A percentile compares a stretch with the other conserved stretches of the same genome.
These are phyloP conservation scores for Acrossocheilus wenchowensis DNA, from an alignment of 2,797 vertebrate species.

Conservation along the genomic window DNA sequence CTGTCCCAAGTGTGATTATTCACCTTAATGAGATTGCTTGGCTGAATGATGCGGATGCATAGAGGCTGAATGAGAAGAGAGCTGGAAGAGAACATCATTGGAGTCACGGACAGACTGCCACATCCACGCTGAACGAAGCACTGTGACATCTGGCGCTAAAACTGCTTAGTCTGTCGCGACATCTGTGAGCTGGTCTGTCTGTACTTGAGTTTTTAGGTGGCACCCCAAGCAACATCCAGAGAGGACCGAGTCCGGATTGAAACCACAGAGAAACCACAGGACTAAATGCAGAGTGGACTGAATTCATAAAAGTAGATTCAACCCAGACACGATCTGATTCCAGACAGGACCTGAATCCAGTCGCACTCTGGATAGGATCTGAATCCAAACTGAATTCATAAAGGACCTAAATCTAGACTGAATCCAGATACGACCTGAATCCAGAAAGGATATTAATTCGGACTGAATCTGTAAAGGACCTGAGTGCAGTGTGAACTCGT, in stretches of 20 bases:
- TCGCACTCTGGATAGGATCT: not conserved
- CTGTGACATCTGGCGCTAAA: slow-evolving; percentile 39
- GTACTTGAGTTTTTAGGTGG: slow-evolving; percentile 12
- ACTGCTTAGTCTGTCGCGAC: slow-evolving; percentile 25
- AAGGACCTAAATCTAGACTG: not conserved
- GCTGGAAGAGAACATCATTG: slow-evolving; percentile 27
- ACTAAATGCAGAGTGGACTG: not conserved
- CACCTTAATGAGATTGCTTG: slow-evolving; percentile 32
- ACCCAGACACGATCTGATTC: not conserved
- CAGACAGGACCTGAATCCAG: not conserved
- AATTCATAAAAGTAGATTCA: not conserved
- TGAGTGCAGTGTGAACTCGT: not conserved
- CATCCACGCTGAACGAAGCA: slow-evolving; percentile 44
- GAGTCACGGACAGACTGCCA: slow-evolving; percentile 38
- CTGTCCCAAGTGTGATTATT: slow-evolving; percentile 41
- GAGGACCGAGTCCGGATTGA: not conserved
- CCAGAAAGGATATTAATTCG: not conserved
- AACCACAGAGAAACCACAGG: not conserved
- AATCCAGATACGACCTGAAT: not conserved
- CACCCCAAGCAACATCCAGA: not conserved
- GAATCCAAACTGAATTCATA: not conserved
- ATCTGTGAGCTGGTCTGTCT: slow-evolving; percentile 42
- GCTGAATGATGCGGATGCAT: slow-evolving; percentile 32
- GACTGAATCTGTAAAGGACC: not conserved
- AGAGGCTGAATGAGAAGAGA: slow-evolving; percentile 40